A percentile compares a stretch with the other conserved stretches of the same genome.
phyloP scores from a whole-genome alignment of 2,888 invertebrate genomes.

The Dryobotodes eremita region DNA sequence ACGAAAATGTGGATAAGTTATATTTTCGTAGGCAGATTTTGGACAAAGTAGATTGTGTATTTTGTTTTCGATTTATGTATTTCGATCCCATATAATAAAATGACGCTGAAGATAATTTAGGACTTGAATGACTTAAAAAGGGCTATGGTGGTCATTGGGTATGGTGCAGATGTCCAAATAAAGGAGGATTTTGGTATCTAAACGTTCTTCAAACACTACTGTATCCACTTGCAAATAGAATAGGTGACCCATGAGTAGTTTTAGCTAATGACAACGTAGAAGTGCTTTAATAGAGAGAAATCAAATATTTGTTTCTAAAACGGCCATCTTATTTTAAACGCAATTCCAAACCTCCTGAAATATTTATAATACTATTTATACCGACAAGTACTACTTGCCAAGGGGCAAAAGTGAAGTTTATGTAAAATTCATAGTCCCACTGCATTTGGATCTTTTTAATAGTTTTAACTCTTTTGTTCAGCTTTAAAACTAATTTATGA shows the following conservation, averaged over 20 bases:
- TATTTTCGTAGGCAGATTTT: constrained; percentile 50
- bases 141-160: neutral
- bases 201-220: neutral
- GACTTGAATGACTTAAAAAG: neutral
- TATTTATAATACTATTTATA: constrained; percentile 39
- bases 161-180: neutral
- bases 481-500: neutral
- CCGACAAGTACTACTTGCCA: constrained; percentile 3
- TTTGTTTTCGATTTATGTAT: constrained; percentile 15
- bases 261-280: neutral
- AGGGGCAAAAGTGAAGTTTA: constrained; percentile 14
- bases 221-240: neutral
- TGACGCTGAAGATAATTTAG: neutral
- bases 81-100: constrained; percentile 8
- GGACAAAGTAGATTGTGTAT: constrained; percentile 26
- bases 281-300: neutral
- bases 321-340: constrained; percentile 29
- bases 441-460: constrained; percentile 10
- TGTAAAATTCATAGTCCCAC: constrained; percentile 17
- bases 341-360: constrained; percentile 22
- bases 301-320: constrained; percentile 10
- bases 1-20: constrained; percentile 60
- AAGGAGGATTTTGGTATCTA: neutral
- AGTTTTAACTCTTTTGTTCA: constrained; percentile 4
- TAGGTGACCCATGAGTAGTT: neutral